These are phyloP conservation scores for Troglohyphantes excavatus DNA, from an alignment of 2,888 invertebrate genomes.

Conservation along the genomic window DNA sequence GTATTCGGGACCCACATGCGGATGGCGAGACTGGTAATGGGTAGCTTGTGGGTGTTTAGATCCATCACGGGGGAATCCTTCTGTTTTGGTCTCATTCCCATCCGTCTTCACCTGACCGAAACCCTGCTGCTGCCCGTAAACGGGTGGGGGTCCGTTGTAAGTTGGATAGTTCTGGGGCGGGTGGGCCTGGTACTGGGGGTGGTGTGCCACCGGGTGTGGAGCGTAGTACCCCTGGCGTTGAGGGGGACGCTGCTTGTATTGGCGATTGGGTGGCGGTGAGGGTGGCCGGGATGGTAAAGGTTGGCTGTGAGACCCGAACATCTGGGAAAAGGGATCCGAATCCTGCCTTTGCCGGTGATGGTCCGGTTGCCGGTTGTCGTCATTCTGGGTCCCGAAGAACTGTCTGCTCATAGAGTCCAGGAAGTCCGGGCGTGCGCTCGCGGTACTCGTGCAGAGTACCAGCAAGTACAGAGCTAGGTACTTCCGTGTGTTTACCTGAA, in stretches of 20 bases:
- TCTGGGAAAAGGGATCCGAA: conserved; percentile 56
- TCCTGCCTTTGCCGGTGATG: conserved; percentile 18
- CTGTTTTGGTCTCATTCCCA: conserved; percentile 59
- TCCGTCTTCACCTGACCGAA: conserved; percentile 63
- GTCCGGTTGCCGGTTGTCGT: conserved; percentile 5
- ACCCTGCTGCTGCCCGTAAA: conserved; percentile 65
- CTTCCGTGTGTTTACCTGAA: conserved; percentile 6
- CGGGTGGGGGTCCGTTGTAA: conserved; percentile 66
- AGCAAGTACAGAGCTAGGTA: conserved; percentile 1
- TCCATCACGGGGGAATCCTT: conserved; percentile 50
- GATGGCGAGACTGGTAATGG: conserved; percentile 30
- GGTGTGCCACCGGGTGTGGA: conserved; percentile 26
- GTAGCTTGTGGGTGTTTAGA: not conserved
- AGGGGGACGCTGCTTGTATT: conserved; percentile 17
- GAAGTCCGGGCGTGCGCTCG: conserved; percentile 50
- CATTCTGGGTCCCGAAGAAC: conserved; percentile 60
- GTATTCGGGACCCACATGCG: conserved; percentile 29
- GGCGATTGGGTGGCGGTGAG: conserved; percentile 18
- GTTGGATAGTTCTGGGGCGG: conserved; percentile 35
- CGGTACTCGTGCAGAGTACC: conserved; percentile 2
- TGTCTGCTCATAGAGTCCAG: conserved; percentile 70
- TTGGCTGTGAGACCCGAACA: conserved; percentile 64
- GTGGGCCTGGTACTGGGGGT: conserved; percentile 11
- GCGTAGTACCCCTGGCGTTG: conserved; percentile 69
- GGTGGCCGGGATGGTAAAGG: conserved; percentile 10